Base-by-base conservation (phyloP, 2,113 vertebrate genomes). In the Heterochromis multidens region DNA sequence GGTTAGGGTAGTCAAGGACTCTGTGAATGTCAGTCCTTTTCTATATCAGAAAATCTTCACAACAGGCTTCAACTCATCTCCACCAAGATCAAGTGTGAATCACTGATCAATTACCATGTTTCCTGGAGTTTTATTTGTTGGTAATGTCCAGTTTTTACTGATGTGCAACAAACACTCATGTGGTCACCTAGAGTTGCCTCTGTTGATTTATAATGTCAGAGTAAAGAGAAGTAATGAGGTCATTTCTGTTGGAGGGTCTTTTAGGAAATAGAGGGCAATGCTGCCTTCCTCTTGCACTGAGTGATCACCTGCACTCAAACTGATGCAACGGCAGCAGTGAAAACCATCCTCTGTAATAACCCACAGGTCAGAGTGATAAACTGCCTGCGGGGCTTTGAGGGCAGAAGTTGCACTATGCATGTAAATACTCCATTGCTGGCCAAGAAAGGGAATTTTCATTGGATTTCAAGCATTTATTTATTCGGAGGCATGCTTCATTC, bases 281-380 rank as follows among this genome's bases (percentile, higher is more conserved):
- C 31, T 52, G 76, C 70, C 70, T 74, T 74, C 70, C 65, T 54
- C 77, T 62, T 19, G 25, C 40, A 7, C 52, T 79, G 60, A 80
- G 49, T 67, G 81, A 87, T 89, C 77, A 70, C 13, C 76, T 80
- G 59, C 49, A 29, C 29, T 62, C 60, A 63, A 8, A 59, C 35
- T 72, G 65, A 82, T 61, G 79, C 70, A 65, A 33, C 5, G 21
- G 63, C 16, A 49, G 58, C 70, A 43, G 67, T 72, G 82, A 67
- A 79, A 80, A 35, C 29, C 35, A 21, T 52, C 59, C 27, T 74
- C 70, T 74, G 70, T 54, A 74, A 74, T 54, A 74, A 74, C 84
- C 82, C 67, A 21, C 63, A 58, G 88, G 83, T 83, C 85, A 84
- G 72, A 12, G 35, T 81, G 80, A 86, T 77, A 60, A 80, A 89